Evolutionary conservation across 2,113 vertebrate species (phyloP).

Genomic region (Zosterops pallidus): DNA sequence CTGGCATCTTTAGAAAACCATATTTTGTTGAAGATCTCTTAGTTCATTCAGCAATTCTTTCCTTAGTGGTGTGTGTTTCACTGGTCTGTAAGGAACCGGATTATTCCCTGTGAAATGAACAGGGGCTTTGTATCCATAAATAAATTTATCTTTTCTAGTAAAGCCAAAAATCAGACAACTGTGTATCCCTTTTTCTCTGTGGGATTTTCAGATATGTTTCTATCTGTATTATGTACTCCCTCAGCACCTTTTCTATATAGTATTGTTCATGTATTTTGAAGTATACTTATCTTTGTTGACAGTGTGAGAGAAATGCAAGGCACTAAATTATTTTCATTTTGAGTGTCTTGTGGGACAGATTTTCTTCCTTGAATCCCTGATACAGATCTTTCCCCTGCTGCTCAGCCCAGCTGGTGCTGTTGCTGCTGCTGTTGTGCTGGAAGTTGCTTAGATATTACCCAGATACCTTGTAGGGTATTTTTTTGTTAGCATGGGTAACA

Average conservation of each 20-base stretch:
- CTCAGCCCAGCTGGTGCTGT: neutral
- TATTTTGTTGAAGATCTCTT: neutral
- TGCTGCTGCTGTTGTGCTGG: neutral
- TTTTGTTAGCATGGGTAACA: neutral
- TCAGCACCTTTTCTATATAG: neutral
- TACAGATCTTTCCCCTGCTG: neutral
- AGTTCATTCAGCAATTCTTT: neutral
- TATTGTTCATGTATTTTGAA: neutral
- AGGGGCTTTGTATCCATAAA: neutral
- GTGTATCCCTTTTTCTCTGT: neutral
- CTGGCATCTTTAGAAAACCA: neutral
- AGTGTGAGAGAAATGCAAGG: neutral
- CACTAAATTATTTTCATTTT: conserved; percentile 16
- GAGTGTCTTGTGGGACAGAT: neutral
- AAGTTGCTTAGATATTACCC: neutral
- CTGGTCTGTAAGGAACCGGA: neutral
- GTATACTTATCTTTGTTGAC: conserved; percentile 1
- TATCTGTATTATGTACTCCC: neutral
- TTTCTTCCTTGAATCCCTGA: neutral
- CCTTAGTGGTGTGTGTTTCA: neutral
- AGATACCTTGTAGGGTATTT: neutral
- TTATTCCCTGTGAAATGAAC: neutral
- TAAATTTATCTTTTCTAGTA: neutral
- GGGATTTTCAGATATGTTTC: neutral
- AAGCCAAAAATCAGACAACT: neutral